phyloP scores from a whole-genome alignment of 2,888 invertebrate species.

The Chrysina gloriosa region DNA sequence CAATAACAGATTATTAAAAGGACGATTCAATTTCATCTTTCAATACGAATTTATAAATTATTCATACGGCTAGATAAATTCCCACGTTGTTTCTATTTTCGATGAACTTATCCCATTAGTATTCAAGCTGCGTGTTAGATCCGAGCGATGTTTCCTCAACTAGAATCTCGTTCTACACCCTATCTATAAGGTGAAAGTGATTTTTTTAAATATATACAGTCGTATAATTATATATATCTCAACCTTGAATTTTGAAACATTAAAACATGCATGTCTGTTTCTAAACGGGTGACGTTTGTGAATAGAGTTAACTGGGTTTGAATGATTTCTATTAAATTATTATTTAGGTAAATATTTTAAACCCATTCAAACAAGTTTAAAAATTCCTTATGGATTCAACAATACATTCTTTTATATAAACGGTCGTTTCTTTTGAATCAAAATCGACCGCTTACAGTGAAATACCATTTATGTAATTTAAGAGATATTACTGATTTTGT shows the following conservation, averaged over 20 bases:
- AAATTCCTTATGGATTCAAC: too few species aligned
- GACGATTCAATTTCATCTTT: not conserved
- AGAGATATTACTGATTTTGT: not conserved
- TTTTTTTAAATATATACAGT: not conserved
- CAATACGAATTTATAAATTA: conserved; percentile 17
- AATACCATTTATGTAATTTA: too few species aligned
- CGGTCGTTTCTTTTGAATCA: too few species aligned
- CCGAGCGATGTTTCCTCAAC: not conserved
- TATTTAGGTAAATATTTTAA: too few species aligned
- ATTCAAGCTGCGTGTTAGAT: not conserved
- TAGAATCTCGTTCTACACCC: not conserved
- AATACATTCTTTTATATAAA: too few species aligned
- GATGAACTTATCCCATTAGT: not conserved
- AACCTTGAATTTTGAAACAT: not conserved
- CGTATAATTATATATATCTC: too few species aligned
- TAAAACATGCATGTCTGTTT: not conserved
- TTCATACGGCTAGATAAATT: not conserved
- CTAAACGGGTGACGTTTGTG: too few species aligned
- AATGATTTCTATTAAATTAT: too few species aligned
- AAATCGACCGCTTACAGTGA: too few species aligned
- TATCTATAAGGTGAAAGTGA: not conserved
- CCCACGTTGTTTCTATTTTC: conserved; percentile 5
- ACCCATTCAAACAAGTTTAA: too few species aligned
- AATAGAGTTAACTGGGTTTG: too few species aligned
- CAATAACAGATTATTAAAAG: too few species aligned